Evolutionary conservation across 2,113 vertebrate genomes (phyloP).

Genomic region (Panthera tigris): DNA sequence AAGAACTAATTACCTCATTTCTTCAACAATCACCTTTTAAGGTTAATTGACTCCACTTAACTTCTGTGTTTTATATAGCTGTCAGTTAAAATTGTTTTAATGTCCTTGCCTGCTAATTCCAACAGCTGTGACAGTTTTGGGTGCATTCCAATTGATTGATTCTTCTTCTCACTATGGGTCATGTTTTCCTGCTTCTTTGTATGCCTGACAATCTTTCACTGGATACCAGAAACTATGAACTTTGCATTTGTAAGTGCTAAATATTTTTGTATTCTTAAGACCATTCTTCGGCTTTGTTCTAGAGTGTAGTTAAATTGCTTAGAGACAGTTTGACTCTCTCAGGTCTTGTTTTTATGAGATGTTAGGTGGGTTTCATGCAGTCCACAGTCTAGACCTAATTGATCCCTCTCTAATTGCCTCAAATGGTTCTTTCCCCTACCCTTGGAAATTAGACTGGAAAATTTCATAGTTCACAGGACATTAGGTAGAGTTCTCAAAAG

Average conservation of each 20-base stretch:
- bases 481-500: background rate
- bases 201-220: background rate
- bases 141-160: background rate
- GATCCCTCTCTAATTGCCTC: background rate
- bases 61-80: background rate
- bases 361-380: background rate
- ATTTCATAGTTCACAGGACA: background rate
- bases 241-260: background rate
- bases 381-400: background rate
- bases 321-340: background rate
- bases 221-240: background rate
- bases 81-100: background rate
- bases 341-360: background rate
- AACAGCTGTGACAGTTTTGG: background rate
- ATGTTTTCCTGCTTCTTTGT: background rate
- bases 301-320: background rate
- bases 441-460: background rate
- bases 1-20: background rate
- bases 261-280: background rate
- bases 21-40: background rate
- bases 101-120: background rate
- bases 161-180: background rate
- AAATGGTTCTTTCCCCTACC: background rate
- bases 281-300: background rate
- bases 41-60: conserved; percentile 4